Evolutionary conservation across 2,113 vertebrate species (phyloP).

Genomic region (Sinocyclocheilus maitianheensis): DNA sequence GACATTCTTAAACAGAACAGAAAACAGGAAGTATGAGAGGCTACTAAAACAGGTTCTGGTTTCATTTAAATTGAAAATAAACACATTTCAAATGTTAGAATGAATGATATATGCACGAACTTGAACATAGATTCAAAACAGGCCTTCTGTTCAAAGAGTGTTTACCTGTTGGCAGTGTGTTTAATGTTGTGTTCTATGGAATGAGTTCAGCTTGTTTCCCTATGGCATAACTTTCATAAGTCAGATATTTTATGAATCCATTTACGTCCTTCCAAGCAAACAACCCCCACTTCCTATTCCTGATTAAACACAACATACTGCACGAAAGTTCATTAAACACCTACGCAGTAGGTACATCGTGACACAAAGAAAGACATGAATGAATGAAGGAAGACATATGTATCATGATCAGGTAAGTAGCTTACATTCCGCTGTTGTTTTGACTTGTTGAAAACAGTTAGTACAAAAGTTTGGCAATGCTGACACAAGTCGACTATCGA

Average conservation of each 20-base stretch:
- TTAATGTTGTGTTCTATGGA: not conserved
- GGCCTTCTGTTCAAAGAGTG: not conserved
- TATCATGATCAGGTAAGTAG: no score
- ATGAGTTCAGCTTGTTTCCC: not conserved
- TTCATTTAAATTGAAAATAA: not conserved
- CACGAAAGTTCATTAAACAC: no score
- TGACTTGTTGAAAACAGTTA: no score
- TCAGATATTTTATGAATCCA: not conserved
- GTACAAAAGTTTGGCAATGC: no score
- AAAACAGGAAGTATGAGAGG: not conserved
- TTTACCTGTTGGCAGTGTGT: not conserved
- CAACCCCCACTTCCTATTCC: not conserved
- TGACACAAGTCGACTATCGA: no score
- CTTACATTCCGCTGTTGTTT: no score
- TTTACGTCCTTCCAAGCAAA: not conserved
- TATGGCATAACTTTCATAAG: not conserved
- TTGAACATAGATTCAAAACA: not conserved
- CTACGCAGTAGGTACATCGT: no score
- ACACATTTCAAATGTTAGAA: not conserved
- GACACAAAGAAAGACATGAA: no score
- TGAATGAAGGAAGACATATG: no score
- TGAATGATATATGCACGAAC: not conserved
- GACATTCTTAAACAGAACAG: not conserved
- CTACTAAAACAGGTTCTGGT: not conserved
- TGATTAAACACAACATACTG: not conserved